Evolutionary conservation across 2,797 vertebrate species (phyloP).

Genomic region (Emydoidea blandingii): DNA sequence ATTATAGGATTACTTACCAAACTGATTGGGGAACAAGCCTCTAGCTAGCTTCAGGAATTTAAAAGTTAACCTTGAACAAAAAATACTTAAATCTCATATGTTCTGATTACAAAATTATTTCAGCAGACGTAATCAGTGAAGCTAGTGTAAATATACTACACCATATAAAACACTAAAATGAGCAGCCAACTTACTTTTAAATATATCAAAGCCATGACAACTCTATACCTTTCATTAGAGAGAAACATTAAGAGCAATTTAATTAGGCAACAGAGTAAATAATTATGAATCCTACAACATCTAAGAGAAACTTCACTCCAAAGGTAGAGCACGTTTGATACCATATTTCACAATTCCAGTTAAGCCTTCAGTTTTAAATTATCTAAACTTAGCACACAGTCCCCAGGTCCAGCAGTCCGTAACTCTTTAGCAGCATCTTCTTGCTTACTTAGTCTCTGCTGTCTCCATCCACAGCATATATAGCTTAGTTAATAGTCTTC

Average conservation of each 20-base stretch:
- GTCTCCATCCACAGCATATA: background rate
- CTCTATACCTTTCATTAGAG: background rate
- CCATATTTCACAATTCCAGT: background rate
- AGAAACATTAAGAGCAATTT: background rate
- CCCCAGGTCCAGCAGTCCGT: background rate
- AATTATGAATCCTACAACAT: background rate
- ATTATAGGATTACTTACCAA: background rate
- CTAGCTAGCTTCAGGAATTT: background rate
- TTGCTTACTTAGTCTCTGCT: background rate
- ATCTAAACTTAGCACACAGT: background rate
- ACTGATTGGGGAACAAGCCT: background rate
- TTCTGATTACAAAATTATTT: background rate
- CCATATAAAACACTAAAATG: background rate
- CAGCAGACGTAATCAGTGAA: background rate
- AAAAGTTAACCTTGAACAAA: background rate
- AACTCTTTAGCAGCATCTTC: background rate
- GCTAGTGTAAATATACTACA: background rate
- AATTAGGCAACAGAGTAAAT: background rate
- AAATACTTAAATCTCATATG: background rate
- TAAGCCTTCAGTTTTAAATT: background rate
- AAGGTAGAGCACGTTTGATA: background rate
- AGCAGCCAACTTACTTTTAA: background rate
- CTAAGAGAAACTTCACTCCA: background rate
- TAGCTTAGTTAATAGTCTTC: background rate
- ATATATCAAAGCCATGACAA: background rate